A percentile compares a stretch with the other conserved stretches of the same genome.
These are phyloP conservation scores for Ornithoptera alexandrae DNA, from an alignment of 2,888 invertebrate genomes.

Conservation along the genomic window DNA sequence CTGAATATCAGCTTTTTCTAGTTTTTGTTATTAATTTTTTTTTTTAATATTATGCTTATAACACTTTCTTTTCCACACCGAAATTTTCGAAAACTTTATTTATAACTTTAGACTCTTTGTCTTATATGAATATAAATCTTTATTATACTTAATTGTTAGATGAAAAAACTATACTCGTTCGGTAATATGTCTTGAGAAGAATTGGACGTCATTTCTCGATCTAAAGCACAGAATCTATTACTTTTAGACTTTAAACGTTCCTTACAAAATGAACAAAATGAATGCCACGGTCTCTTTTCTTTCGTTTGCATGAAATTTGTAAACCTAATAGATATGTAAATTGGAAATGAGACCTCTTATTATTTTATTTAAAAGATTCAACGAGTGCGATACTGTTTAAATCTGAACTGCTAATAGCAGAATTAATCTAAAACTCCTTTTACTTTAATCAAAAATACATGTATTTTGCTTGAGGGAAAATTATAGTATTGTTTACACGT, in stretches of 20 bases:
- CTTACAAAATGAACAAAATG: conserved; percentile 14
- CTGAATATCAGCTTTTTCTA: too few relatives aligned
- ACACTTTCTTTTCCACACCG: too few relatives aligned
- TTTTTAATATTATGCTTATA: too few relatives aligned
- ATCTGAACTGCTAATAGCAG: not conserved
- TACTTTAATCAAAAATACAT: not conserved
- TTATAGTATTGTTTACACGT: too few relatives aligned
- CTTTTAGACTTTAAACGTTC: conserved; percentile 20
- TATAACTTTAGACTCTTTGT: not conserved
- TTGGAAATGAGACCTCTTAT: conserved; percentile 19
- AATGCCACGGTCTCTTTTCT: conserved; percentile 10
- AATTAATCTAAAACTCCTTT: not conserved
- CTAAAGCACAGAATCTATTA: conserved; percentile 15
- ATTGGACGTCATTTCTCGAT: conserved; percentile 15
- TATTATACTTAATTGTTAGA: not conserved
- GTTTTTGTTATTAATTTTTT: too few relatives aligned
- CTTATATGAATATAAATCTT: not conserved
- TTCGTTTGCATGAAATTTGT: conserved; percentile 27
- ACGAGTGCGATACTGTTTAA: not conserved
- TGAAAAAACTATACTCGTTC: not conserved
- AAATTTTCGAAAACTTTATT: not conserved
- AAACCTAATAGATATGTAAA: conserved; percentile 26
- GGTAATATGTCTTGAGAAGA: not conserved
- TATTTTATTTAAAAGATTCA: conserved; percentile 2
- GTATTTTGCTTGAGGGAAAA: too few relatives aligned